phyloP scores from a whole-genome alignment of 1,140 invertebrate species.

The Calosoma granatense region DNA sequence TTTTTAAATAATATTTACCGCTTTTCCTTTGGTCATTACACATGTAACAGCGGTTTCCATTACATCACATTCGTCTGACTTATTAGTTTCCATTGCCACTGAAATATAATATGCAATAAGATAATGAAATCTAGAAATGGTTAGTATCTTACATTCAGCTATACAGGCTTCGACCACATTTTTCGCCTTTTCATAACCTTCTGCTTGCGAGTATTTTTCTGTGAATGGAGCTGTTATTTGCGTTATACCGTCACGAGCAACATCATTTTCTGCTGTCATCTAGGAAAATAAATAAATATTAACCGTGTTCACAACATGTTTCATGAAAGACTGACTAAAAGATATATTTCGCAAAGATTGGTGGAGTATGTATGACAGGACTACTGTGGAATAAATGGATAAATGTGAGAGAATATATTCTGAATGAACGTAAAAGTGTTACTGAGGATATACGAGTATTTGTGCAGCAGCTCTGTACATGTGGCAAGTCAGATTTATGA shows the following conservation, averaged over 20 bases:
- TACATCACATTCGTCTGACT: neutral
- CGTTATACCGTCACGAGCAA: neutral
- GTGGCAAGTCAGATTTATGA: no score
- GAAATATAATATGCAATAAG: neutral
- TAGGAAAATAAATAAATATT: no score
- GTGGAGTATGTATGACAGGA: no score
- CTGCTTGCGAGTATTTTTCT: neutral
- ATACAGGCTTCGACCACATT: neutral
- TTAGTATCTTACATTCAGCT: neutral
- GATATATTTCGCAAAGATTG: no score
- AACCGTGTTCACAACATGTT: no score
- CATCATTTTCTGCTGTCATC: neutral
- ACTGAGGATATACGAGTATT: no score
- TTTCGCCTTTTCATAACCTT: neutral
- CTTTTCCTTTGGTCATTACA: neutral
- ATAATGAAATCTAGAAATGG: neutral
- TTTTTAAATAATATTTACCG: no score
- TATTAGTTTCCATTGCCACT: neutral
- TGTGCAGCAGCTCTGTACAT: no score
- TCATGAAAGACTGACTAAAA: no score
- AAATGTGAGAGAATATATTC: no score
- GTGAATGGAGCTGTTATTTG: neutral
- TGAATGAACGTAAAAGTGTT: no score
- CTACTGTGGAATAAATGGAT: no score
- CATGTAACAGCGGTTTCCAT: neutral